A percentile compares a stretch with the other conserved stretches of the same genome.
These are phyloP conservation scores for Polietes domitor DNA, from an alignment of 2,888 invertebrate species.

Conservation along the genomic window DNA sequence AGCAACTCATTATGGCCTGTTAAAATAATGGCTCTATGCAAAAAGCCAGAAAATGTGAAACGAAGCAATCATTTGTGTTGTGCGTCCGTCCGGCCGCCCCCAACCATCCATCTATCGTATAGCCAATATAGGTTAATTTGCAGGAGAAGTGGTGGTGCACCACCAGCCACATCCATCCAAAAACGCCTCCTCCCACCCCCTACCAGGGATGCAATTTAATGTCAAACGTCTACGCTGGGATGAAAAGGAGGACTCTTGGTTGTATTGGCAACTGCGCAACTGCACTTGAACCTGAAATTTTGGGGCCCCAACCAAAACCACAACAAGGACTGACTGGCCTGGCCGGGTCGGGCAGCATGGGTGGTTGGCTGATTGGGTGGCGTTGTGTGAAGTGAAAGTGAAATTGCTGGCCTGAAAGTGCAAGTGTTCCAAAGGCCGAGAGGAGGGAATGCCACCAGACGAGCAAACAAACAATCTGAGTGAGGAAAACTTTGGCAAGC, in stretches of 20 bases:
- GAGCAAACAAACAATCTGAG: not conserved
- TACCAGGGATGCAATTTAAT: slow-evolving; percentile 59
- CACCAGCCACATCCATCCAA: not conserved
- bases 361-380: not conserved
- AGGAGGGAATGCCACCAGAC: not conserved
- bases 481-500: not conserved
- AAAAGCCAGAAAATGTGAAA: not conserved
- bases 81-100: not conserved
- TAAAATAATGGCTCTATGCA: slow-evolving; percentile 25
- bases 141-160: not conserved
- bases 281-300: slow-evolving; percentile 80
- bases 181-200: slow-evolving; percentile 30
- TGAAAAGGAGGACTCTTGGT: slow-evolving; percentile 1
- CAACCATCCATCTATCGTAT: not conserved
- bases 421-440: slow-evolving; percentile 34
- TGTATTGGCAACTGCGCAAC: slow-evolving; percentile 74
- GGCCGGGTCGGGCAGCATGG: not conserved
- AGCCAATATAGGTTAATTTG: slow-evolving; percentile 14
- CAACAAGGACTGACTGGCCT: slow-evolving; percentile 9
- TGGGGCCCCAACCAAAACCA: not conserved
- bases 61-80: not conserved
- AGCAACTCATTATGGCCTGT: slow-evolving; percentile 27
- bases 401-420: slow-evolving; percentile 42
- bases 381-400: slow-evolving; percentile 47
- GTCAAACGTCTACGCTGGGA: slow-evolving; percentile 49